Conservation (phyloP, 2,888 invertebrate genomes). For the Harpalus rubripes region DNA sequence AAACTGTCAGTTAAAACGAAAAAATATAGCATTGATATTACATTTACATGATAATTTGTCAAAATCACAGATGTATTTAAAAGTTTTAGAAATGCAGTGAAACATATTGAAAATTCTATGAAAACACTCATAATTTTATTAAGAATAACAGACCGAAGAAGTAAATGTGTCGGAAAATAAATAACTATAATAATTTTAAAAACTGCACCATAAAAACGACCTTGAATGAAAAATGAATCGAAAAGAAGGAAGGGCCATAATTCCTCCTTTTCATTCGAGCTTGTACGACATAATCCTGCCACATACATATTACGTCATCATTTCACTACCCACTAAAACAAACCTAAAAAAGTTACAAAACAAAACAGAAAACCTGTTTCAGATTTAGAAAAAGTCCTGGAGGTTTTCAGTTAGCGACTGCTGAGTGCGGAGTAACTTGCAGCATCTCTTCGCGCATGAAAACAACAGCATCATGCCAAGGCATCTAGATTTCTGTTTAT, state of each 20-base stretch:
- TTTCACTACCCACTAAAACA: slow-evolving; percentile 20
- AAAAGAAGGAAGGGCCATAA: slow-evolving; percentile 21
- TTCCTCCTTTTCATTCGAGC: slow-evolving; percentile 24
- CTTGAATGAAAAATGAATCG: not conserved
- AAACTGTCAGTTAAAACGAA: too few relatives aligned
- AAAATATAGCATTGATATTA: too few relatives aligned
- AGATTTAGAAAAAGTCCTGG: slow-evolving; percentile 43
- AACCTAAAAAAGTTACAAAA: slow-evolving; percentile 38
- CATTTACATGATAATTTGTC: too few relatives aligned
- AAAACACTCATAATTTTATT: not conserved
- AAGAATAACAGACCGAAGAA: not conserved
- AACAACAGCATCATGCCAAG: slow-evolving; percentile 10
- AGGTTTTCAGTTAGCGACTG: slow-evolving; percentile 19
- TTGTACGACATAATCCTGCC: slow-evolving; percentile 33
- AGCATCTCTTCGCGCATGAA: slow-evolving; percentile 32
- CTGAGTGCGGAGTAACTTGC: not conserved
- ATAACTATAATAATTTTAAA: not conserved
- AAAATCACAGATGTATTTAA: not conserved
- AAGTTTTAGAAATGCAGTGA: not conserved
- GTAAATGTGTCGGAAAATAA: slow-evolving; percentile 2
- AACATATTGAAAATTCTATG: not conserved
- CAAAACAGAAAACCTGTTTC: slow-evolving; percentile 22
- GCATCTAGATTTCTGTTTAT: slow-evolving; percentile 25
- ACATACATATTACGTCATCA: slow-evolving; percentile 35
- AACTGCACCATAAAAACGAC: not conserved